phyloP scores from a whole-genome alignment of 1,140 invertebrate species.

The Ptiloglossa arizonensis region DNA sequence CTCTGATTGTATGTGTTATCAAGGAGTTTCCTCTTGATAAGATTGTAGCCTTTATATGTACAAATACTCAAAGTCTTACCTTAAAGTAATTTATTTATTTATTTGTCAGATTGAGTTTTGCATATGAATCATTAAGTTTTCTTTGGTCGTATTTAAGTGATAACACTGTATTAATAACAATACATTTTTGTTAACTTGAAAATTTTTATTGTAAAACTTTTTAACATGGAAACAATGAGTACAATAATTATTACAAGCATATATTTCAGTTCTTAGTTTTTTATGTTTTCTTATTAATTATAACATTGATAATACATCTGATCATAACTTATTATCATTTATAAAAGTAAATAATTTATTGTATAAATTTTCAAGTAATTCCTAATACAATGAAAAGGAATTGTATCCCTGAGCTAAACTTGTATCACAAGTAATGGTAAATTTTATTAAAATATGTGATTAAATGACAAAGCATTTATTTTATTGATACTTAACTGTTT shows the following conservation, averaged over 20 bases:
- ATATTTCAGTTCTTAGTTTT: background rate
- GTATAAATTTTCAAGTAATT: background rate
- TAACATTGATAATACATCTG: background rate
- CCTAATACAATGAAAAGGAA: too few species aligned
- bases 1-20: constrained; percentile 47
- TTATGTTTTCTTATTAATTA: background rate
- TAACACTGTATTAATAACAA: background rate
- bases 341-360: background rate
- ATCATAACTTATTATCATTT: background rate
- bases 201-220: background rate
- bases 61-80: constrained; percentile 12
- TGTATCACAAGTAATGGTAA: background rate
- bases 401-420: too few species aligned
- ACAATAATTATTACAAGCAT: background rate
- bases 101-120: background rate
- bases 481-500: background rate
- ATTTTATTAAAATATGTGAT: background rate
- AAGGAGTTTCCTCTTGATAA: constrained; percentile 49
- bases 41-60: constrained; percentile 43
- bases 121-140: background rate
- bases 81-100: background rate
- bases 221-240: background rate
- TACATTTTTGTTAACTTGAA: background rate
- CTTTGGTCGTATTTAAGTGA: background rate
- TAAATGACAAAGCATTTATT: background rate